Evolutionary conservation across 2,797 vertebrate species (phyloP).

Genomic region (Rhynchotus rufescens): DNA sequence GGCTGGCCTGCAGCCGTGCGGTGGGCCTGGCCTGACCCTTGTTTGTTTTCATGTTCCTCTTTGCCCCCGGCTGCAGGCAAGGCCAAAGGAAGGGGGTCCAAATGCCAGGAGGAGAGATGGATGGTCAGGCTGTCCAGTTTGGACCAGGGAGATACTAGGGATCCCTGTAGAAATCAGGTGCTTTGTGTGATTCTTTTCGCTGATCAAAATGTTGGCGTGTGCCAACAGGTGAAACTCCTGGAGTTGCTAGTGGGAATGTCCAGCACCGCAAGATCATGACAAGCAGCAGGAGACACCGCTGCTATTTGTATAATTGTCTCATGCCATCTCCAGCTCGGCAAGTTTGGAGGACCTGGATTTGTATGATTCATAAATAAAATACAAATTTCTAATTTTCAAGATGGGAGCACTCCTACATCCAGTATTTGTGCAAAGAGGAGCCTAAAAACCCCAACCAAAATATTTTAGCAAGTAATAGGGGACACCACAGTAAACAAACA

Average conservation of each 20-base stretch:
- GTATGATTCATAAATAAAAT: neutral
- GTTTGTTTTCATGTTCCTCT: neutral
- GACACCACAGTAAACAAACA: neutral
- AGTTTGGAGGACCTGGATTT: neutral
- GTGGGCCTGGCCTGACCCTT: neutral
- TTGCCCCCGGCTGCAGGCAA: neutral
- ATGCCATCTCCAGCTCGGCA: neutral
- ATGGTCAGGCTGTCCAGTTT: neutral
- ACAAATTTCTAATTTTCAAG: neutral
- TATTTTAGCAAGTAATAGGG: neutral
- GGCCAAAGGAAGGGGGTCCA: neutral
- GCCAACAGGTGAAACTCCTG: neutral
- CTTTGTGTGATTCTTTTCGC: neutral
- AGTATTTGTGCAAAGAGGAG: slow-evolving; percentile 26
- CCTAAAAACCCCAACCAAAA: neutral
- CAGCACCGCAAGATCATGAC: neutral
- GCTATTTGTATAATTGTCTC: neutral
- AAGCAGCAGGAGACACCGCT: neutral
- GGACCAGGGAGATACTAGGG: neutral
- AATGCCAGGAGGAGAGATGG: neutral
- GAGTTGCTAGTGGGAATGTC: neutral
- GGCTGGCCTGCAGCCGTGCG: neutral
- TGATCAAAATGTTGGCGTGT: neutral
- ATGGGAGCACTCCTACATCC: neutral
- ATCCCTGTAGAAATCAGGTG: neutral